Base-by-base conservation (phyloP, 2,888 invertebrate species). In the Syrphus vitripennis region DNA sequence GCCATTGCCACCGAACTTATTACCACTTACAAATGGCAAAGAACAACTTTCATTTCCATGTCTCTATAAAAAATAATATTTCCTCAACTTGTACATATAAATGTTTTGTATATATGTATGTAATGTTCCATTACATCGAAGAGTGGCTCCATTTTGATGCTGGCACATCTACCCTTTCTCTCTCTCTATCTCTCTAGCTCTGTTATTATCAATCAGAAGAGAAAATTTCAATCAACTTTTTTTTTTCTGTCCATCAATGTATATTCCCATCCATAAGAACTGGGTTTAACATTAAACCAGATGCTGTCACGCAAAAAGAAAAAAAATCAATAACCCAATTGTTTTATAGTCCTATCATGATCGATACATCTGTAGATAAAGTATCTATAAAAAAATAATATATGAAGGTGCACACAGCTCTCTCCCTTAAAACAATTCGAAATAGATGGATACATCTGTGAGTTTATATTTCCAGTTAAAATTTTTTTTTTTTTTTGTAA, bases 11-110 rank as follows among this genome's bases (percentile, higher is more conserved):
- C 42, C 0, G 7, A 45, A 45, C 65, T 45, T 65, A 65, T 65
- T 65, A 65, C 42, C 31, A 65, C 45, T 21, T 45, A 29, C 29
- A 42, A 63, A 63, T 42, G 29, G 19, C 45, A 65, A 65, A 45
- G 29, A 65, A 45, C 14, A 65, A 45, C 19, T 65, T 65, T 65
- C 29, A 45, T 65, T 61, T 45, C 45, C 65, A 26, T 65, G 29
- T 45, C 16, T 45, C 42, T 63, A 63, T 63, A 63, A 65, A 45
- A 29, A 53, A 53, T 24, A 21, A 59, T 59, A 59, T 59, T 59
- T 59, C 19, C 57, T 34, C 59, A n/a, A 3, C 59, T 12, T 3
- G n/a, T 34, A 26, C n/a, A 3, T 3, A 24, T 4, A 9, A 21
- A 12, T 16, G 4, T 7, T 48, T 21, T 12, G 12, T 12, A 21